Evolutionary conservation across 2,888 invertebrate species (phyloP).

Genomic region (Cosmia trapezina): DNA sequence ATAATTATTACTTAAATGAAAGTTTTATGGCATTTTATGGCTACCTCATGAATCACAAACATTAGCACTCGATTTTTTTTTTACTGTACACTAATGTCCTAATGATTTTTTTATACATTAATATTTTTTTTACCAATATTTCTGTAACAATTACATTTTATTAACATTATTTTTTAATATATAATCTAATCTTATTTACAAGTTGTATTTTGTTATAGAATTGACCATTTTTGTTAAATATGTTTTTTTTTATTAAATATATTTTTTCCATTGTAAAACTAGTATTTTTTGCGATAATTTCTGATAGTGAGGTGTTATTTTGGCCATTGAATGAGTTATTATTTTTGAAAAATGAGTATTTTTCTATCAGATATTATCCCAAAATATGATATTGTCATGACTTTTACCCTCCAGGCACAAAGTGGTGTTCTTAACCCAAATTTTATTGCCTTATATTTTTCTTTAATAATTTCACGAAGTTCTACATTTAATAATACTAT

Average conservation of each 20-base stretch:
- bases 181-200: constrained; percentile 88
- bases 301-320: constrained; percentile 65
- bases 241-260: constrained; percentile 79
- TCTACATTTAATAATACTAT: constrained; percentile 90
- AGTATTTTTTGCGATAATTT: constrained; percentile 75
- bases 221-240: constrained; percentile 84
- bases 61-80: constrained; percentile 81
- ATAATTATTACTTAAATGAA: constrained; percentile 70
- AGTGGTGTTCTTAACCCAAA: constrained; percentile 88
- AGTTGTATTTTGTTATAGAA: constrained; percentile 83
- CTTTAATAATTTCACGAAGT: constrained; percentile 80
- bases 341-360: constrained; percentile 56
- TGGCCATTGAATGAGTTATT: constrained; percentile 42
- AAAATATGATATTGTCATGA: constrained; percentile 84
- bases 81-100: constrained; percentile 78
- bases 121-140: constrained; percentile 79
- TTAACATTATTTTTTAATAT: constrained; percentile 83
- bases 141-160: constrained; percentile 84
- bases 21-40: constrained; percentile 88
- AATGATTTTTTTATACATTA: constrained; percentile 80
- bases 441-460: constrained; percentile 82
- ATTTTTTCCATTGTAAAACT: constrained; percentile 75
- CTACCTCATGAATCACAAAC: constrained; percentile 89
- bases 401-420: constrained; percentile 84
- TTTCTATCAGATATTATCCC: constrained; percentile 74